Base-by-base conservation (phyloP, 2,113 vertebrate genomes). In the Picathartes gymnocephalus region DNA sequence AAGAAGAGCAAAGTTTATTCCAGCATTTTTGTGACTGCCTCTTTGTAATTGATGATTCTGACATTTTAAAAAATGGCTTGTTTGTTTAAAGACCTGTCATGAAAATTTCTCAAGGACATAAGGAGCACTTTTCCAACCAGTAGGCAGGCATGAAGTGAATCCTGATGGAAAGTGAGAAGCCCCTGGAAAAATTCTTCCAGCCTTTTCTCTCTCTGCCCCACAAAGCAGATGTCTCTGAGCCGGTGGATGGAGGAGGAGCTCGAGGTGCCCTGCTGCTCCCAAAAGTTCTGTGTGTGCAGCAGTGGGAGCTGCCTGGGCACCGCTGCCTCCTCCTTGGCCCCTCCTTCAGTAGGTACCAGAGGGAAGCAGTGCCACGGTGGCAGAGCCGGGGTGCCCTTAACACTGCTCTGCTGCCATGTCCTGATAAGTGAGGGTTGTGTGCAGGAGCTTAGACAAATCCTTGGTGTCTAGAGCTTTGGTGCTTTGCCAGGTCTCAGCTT, bases 1-100 rank as follows among this genome's bases (percentile, higher is more conserved):
- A 48, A 70, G 81, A 82, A 72, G 51, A 81, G 53, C 95, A 92
- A 92, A 88, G 90, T 93, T 96, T 88, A 74, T 92, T 78, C 77
- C 82, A 81, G 69, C 86, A 28, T 28, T 88, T 81, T 61, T 3
- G 33, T 4, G 14, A 69, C 68, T 81, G 53, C 45, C 48, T 90
- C 23, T 47, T 90, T 71, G 30, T 90, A 95, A 95, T 7, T 92
- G 77, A 90, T 90, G 72, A 64, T 64, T 94, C 79, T 93, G 93
- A 92, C 88, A 86, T 92, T 93, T 73, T 70, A 3, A 74, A 73
- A 83, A 74, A 54, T 68, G 17, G 48, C 88, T 77, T 90, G 48
- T 82, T 86, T 90, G 61, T 90, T 96, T 92, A 48, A 88, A 64
- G 84, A 85, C 56, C 48, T 89, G 57, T 81, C 85, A 91, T 68